A percentile compares a stretch with the other conserved stretches of the same genome.
These are phyloP conservation scores for Drosophila obscura DNA, from an alignment of 1,140 invertebrate genomes.

Conservation along the genomic window DNA sequence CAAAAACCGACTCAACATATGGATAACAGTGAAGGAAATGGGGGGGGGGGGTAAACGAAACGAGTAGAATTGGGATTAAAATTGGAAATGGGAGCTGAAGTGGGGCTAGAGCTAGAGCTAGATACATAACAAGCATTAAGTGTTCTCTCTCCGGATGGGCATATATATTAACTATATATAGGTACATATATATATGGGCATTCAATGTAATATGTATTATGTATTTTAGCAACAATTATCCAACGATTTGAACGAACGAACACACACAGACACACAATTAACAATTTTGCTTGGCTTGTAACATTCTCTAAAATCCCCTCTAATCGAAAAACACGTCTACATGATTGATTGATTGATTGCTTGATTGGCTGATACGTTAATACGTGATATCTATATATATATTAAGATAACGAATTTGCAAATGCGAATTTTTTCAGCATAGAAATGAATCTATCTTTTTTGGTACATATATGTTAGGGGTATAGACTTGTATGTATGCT, in stretches of 20 bases:
- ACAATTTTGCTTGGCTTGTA: constrained; percentile 53
- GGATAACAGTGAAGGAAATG: constrained; percentile 20
- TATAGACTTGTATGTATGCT: constrained; percentile 11
- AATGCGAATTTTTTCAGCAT: constrained; percentile 1
- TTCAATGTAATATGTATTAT: constrained; percentile 31
- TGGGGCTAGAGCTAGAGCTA: background rate
- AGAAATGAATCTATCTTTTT: constrained; percentile 11
- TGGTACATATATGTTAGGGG: constrained; percentile 32
- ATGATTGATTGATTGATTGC: constrained; percentile 45
- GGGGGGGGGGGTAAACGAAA: background rate
- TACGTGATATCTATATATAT: constrained; percentile 29
- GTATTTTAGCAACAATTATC: constrained; percentile 50
- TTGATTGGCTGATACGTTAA: constrained; percentile 18
- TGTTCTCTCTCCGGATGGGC: background rate
- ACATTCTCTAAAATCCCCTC: constrained; percentile 43
- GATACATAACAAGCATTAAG: constrained; percentile 2
- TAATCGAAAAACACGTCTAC: constrained; percentile 37
- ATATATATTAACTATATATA: constrained; percentile 11
- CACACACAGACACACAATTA: constrained; percentile 57
- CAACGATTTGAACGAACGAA: constrained; percentile 45
- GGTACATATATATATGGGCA: constrained; percentile 13
- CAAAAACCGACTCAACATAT: constrained; percentile 53
- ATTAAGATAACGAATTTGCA: constrained; percentile 18
- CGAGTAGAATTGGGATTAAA: background rate
- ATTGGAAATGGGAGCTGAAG: constrained; percentile 3